Evolutionary conservation across 2,113 vertebrate genomes (phyloP), one percentile per base, ranked within the genome.

Genomic region (Sapajus apella): DNA sequence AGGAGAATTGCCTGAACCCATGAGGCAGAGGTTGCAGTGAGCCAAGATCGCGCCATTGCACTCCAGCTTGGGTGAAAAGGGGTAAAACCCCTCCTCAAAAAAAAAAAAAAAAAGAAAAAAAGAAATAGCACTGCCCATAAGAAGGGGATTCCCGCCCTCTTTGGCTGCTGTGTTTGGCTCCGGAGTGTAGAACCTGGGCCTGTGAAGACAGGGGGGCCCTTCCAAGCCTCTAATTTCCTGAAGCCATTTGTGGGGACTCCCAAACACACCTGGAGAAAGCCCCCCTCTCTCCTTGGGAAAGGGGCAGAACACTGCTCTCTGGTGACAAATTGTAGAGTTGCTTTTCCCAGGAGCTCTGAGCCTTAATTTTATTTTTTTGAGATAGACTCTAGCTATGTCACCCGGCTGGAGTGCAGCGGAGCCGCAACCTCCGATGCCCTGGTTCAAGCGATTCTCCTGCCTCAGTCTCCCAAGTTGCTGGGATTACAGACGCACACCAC

Each of bases 401-500:
- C 70, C 10, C 2, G 10, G 9, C n/a, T 72, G 20, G 4, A 72
- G n/a, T 37, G 9, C 20, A 72, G 70, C 23, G 20, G 70, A n/a
- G 16, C 70, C 2, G n/a, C 70, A 72, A 72, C n/a, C n/a, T 72
- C n/a, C 37, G 21, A 11, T 20, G 40, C n/a, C 70, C 21, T 8
- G 4, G 70, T 10, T 72, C 70, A 20, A 72, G n/a, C 9, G 0
- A 72, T 72, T 32, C n/a, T 72, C n/a, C 70, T 21, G 21, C 70
- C 9, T 72, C 20, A 40, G n/a, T n/a, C 20, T 68, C 35, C 35
- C 14, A 8, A n/a, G 17, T 32, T 18, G 64, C 16, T n/a, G 8
- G 32, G 35, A 16, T 68, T 18, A 32, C 16, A n/a, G 66, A 16
- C 0, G 0, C 7, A 8, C 6, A 56, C 18, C 6, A 56, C 55